phyloP scores from a whole-genome alignment of 2,797 vertebrate species.

The Macrochelys suwanniensis region DNA sequence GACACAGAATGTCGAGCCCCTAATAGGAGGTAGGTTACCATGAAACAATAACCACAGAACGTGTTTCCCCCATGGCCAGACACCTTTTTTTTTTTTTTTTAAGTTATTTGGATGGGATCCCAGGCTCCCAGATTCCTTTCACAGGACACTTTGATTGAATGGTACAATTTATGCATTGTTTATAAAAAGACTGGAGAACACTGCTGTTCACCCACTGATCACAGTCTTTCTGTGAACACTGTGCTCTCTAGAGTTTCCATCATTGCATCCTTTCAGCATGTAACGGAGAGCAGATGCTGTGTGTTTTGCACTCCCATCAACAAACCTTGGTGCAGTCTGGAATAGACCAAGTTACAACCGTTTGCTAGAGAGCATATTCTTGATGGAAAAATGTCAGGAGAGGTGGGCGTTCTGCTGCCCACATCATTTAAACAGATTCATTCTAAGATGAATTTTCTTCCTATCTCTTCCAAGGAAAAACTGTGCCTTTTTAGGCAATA shows the following conservation, averaged over 20 bases:
- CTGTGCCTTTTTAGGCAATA: background rate
- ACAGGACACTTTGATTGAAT: background rate
- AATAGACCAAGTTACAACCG: conserved; percentile 7
- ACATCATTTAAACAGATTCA: conserved; percentile 42
- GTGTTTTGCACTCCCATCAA: conserved; percentile 31
- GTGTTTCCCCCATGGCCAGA: background rate
- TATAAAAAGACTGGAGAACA: background rate
- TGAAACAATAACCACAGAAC: background rate
- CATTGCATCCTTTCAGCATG: conserved; percentile 5
- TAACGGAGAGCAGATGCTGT: conserved; percentile 22
- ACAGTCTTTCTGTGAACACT: background rate
- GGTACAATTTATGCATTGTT: background rate
- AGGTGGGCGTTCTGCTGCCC: conserved; percentile 53
- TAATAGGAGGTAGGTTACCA: conserved; percentile 1
- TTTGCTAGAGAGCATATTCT: conserved; percentile 59
- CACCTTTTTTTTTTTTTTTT: background rate
- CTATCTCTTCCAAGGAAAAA: conserved; percentile 21
- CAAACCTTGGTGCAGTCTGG: conserved; percentile 32
- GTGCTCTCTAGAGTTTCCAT: background rate
- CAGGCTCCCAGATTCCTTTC: conserved; percentile 19
- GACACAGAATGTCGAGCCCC: background rate
- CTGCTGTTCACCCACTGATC: background rate
- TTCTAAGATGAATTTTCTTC: conserved; percentile 31
- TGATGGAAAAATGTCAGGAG: conserved; percentile 55
- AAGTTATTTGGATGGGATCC: conserved; percentile 2